Percentiles rank a stretch among this genome's conserved stretches.
Conservation (phyloP, 2,113 vertebrate species). For the Bufo gargarizans region DNA sequence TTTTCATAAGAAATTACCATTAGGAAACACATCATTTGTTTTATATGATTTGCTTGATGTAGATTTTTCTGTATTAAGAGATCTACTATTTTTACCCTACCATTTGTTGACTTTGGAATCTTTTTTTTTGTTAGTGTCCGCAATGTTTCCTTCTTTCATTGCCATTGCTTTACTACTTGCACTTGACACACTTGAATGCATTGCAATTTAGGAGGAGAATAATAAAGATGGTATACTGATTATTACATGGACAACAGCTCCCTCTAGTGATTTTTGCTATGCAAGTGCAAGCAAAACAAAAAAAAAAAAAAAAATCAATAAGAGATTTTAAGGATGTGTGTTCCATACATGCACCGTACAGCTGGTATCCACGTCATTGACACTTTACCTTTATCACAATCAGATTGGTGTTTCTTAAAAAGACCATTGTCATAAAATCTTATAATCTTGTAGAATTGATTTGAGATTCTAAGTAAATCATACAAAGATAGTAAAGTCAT, state of each 20-base stretch:
- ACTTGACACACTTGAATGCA: conserved; percentile 54
- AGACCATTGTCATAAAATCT: no score
- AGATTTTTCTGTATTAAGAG: background rate
- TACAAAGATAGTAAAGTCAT: no score
- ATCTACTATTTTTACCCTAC: background rate
- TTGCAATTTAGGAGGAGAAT: conserved; percentile 61
- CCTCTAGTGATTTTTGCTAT: conserved; percentile 71
- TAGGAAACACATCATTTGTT: background rate
- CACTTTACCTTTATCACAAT: background rate
- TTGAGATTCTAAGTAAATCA: no score
- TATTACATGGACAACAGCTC: conserved; percentile 70
- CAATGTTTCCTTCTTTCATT: conserved; percentile 55
- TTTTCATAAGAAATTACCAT: conserved; percentile 13
- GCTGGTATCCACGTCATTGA: no score
- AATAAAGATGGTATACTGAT: conserved; percentile 27
- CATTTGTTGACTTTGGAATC: background rate
- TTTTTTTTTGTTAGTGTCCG: conserved; percentile 38
- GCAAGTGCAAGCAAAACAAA: background rate
- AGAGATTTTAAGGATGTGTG: background rate
- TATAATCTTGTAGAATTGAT: no score
- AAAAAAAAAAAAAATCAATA: background rate
- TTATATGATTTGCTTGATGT: background rate
- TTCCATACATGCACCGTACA: background rate
- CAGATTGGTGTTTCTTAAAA: background rate
- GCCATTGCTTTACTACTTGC: conserved; percentile 52